Evolutionary conservation across 2,888 invertebrate species (phyloP).

Genomic region (Salpingus planirostris): DNA sequence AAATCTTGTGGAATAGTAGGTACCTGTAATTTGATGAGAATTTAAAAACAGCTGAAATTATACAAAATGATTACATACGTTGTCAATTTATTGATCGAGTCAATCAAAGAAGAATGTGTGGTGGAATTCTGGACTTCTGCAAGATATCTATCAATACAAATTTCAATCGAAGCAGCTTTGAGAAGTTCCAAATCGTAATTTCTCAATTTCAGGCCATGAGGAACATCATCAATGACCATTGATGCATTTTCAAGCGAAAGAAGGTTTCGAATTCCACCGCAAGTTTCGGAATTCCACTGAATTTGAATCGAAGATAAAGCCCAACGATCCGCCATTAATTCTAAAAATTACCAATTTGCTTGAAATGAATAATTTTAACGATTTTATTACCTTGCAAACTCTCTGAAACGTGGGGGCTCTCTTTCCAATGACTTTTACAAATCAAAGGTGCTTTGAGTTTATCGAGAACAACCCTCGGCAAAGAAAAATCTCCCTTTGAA

Average conservation of each 20-base stretch:
- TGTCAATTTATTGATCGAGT: slow-evolving; percentile 47
- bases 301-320: slow-evolving; percentile 29
- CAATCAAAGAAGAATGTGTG: slow-evolving; percentile 49
- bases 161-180: slow-evolving; percentile 46
- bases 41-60: slow-evolving; percentile 3
- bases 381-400: slow-evolving; percentile 22
- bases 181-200: slow-evolving; percentile 44
- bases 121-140: slow-evolving; percentile 55
- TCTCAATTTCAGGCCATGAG: slow-evolving; percentile 31
- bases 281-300: slow-evolving; percentile 42
- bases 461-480: slow-evolving; percentile 41
- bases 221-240: no score
- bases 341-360: no score
- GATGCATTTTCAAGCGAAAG: no score
- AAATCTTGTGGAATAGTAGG: slow-evolving; percentile 20
- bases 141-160: slow-evolving; percentile 47
- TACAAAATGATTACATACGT: slow-evolving; percentile 40
- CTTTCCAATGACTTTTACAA: slow-evolving; percentile 43
- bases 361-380: no score
- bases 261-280: slow-evolving; percentile 35
- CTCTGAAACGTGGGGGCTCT: slow-evolving; percentile 38
- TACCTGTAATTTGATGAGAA: slow-evolving; percentile 21
- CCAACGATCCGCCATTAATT: no score
- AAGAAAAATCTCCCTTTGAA: slow-evolving; percentile 36
- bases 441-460: slow-evolving; percentile 44